phyloP scores from a whole-genome alignment of 2,888 invertebrate genomes.

The Notocelia uddmanniana region DNA sequence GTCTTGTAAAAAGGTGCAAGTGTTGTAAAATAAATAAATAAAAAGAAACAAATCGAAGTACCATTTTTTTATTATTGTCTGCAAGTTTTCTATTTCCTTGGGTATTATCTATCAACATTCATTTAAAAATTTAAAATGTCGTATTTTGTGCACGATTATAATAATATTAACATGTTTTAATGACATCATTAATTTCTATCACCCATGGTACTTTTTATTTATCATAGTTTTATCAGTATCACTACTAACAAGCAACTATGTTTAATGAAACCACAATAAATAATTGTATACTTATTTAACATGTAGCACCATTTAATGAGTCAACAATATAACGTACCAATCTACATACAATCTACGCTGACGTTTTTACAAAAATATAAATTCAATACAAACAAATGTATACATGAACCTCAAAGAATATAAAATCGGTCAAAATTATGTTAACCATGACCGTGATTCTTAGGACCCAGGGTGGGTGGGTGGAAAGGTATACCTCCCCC shows the following conservation, averaged over 20 bases:
- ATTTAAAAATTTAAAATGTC: slow-evolving; percentile 20
- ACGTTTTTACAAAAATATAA: background rate
- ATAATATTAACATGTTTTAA: slow-evolving; percentile 14
- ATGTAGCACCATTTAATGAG: slow-evolving; percentile 26
- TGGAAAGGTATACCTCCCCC: too few relatives aligned
- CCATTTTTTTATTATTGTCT: slow-evolving; percentile 13
- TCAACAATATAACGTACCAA: background rate
- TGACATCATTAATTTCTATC: slow-evolving; percentile 28
- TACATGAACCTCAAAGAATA: too few relatives aligned
- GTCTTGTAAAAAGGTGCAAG: background rate
- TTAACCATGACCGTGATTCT: too few relatives aligned
- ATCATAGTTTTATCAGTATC: background rate
- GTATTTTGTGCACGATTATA: background rate
- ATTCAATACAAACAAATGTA: background rate
- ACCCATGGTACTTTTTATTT: background rate
- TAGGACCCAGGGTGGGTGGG: too few relatives aligned
- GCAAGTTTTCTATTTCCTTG: background rate
- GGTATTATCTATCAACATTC: background rate
- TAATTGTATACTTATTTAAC: background rate
- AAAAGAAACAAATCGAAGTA: background rate
- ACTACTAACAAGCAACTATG: slow-evolving; percentile 7
- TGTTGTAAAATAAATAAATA: background rate
- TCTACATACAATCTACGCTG: background rate
- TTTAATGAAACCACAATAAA: slow-evolving; percentile 18
- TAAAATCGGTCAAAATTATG: too few relatives aligned